Percentiles rank a stretch among this genome's conserved stretches.
These are phyloP conservation scores for Pitangus sulphuratus DNA, from an alignment of 2,797 vertebrate genomes.

Conservation along the genomic window DNA sequence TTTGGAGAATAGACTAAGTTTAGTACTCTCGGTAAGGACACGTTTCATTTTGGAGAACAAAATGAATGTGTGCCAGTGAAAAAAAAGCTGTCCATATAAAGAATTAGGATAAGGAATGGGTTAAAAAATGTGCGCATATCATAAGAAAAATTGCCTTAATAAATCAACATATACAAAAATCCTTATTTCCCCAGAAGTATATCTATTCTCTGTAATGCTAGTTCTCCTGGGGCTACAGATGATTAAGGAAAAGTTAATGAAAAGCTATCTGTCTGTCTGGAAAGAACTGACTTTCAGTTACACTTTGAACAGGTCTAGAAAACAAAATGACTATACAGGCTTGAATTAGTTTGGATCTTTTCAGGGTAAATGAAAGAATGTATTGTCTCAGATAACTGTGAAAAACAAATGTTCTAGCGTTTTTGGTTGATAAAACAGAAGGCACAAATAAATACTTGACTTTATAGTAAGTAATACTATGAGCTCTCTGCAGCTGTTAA, in stretches of 20 bases:
- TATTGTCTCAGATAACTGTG: background rate
- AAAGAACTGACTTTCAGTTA: background rate
- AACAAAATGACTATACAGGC: background rate
- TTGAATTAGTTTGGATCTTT: background rate
- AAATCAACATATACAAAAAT: background rate
- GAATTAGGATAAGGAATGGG: background rate
- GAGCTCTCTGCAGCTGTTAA: background rate
- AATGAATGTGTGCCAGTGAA: background rate
- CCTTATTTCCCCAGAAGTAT: background rate
- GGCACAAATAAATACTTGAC: background rate
- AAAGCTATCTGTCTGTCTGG: background rate
- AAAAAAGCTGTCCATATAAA: background rate
- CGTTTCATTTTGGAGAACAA: background rate
- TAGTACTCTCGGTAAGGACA: constrained; percentile 68
- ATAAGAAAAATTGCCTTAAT: background rate
- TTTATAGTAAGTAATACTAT: background rate
- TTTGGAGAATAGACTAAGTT: constrained; percentile 76
- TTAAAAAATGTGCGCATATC: background rate
- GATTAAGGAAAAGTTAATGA: background rate
- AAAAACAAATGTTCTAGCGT: background rate
- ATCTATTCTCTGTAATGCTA: background rate
- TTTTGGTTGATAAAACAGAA: background rate
- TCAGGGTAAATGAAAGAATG: background rate
- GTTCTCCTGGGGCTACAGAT: background rate
- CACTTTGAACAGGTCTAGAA: background rate